Percentiles rank a stretch among this genome's conserved stretches.
Evolutionary conservation across 2,113 vertebrate genomes (phyloP).

Genomic region (Syngnathus floridae): DNA sequence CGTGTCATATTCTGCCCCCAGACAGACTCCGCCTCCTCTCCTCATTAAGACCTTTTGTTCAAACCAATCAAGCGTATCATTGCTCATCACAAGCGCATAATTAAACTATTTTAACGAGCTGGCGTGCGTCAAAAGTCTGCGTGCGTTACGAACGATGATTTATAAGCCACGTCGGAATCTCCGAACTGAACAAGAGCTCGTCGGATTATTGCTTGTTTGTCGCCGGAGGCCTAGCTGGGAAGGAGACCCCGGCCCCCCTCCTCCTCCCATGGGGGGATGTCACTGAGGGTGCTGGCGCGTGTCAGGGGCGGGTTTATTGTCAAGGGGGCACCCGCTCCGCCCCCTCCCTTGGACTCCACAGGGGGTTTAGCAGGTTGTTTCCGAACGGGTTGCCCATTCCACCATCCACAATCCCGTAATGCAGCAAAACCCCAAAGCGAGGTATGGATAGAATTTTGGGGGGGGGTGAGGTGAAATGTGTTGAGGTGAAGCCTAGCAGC

Average conservation of each 20-base stretch:
- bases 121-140: conserved; percentile 5
- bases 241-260: background rate
- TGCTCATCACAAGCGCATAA: conserved; percentile 59
- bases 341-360: conserved; percentile 25
- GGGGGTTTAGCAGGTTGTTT: conserved; percentile 76
- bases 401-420: conserved; percentile 63
- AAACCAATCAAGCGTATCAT: conserved; percentile 65
- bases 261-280: conserved; percentile 36
- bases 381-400: conserved; percentile 57
- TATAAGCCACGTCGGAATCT: conserved; percentile 1
- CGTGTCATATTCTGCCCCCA: conserved; percentile 25
- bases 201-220: background rate
- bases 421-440: conserved; percentile 37
- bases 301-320: conserved; percentile 60
- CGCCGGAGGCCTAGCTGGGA: conserved; percentile 6
- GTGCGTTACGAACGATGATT: background rate
- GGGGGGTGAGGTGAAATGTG: conserved; percentile 32
- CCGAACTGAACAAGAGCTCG: background rate
- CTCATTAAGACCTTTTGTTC: conserved; percentile 50
- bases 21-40: conserved; percentile 30
- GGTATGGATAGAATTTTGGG: conserved; percentile 23
- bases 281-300: conserved; percentile 47
- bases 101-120: conserved; percentile 58
- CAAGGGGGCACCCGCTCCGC: conserved; percentile 24
- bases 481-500: conserved; percentile 44